Conservation (phyloP, 2,888 invertebrate genomes). For the Hirtodrosophila trivittata region DNA sequence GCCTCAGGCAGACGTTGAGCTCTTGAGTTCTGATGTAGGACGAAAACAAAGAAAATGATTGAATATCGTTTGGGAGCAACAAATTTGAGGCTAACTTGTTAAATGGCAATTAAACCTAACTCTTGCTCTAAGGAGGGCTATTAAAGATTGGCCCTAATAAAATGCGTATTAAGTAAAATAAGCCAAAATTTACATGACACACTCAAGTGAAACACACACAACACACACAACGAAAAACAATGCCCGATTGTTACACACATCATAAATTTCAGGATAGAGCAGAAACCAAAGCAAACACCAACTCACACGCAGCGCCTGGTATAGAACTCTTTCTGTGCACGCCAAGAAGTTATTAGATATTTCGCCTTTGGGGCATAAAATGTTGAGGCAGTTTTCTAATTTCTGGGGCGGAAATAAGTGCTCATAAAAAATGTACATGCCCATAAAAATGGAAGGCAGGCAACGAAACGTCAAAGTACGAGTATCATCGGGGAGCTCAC, state of each 20-base stretch:
- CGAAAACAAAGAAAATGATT: no score
- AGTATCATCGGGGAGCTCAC: no score
- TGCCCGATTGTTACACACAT: constrained; percentile 74
- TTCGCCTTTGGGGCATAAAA: constrained; percentile 43
- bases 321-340: constrained; percentile 26
- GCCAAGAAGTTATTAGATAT: constrained; percentile 53
- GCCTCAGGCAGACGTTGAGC: constrained; percentile 1
- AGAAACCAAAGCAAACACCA: constrained; percentile 7
- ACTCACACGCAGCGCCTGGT: no score
- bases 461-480: constrained; percentile 19
- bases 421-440: constrained; percentile 74
- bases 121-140: no score
- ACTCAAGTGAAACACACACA: constrained; percentile 35
- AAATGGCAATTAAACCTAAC: constrained; percentile 42
- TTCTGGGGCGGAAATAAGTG: constrained; percentile 81
- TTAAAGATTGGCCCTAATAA: constrained; percentile 56
- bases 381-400: constrained; percentile 71
- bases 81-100: constrained; percentile 34
- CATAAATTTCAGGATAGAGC: constrained; percentile 63
- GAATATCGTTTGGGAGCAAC: background rate
- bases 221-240: constrained; percentile 31
- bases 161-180: constrained; percentile 66
- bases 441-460: constrained; percentile 53
- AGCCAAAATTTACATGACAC: constrained; percentile 67
- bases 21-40: no score